Evolutionary conservation across 2,113 vertebrate genomes (phyloP).

Genomic region (Lampris incognitus): DNA sequence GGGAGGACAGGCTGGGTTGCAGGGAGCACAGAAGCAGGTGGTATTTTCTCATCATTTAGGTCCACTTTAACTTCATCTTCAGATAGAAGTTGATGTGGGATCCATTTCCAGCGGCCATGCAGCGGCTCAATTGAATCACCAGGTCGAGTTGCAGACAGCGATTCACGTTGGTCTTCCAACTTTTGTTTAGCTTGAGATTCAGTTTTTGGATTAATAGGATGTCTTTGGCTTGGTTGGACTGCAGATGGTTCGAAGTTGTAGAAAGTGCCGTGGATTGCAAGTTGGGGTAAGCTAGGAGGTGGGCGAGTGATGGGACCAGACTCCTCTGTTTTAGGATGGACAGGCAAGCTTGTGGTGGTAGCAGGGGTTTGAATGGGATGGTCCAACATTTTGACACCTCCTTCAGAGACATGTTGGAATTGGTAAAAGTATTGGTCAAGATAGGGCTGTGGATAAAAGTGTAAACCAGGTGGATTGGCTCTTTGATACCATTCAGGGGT

Average conservation of each 20-base stretch:
- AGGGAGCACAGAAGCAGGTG: background rate
- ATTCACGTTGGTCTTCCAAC: too few relatives aligned
- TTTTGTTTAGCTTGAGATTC: too few relatives aligned
- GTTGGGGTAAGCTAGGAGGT: background rate
- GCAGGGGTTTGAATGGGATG: background rate
- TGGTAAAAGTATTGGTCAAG: slow-evolving; percentile 26
- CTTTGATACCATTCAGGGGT: background rate
- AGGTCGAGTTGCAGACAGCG: too few relatives aligned
- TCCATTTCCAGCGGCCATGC: too few relatives aligned
- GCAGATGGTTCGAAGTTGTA: background rate
- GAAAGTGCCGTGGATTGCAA: background rate
- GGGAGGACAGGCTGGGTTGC: background rate
- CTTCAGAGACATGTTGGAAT: slow-evolving; percentile 17
- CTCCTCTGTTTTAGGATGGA: background rate
- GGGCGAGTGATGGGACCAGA: background rate
- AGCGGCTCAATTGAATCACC: background rate
- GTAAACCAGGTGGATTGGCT: background rate
- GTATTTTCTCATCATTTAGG: background rate
- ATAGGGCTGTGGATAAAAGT: slow-evolving; percentile 11
- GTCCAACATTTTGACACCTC: background rate
- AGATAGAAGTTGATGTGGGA: background rate
- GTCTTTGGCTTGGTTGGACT: background rate
- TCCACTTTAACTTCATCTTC: background rate
- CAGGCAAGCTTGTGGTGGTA: background rate
- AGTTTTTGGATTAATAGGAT: background rate